phyloP scores from a whole-genome alignment of 2,113 vertebrate genomes.

The Piprites chloris region DNA sequence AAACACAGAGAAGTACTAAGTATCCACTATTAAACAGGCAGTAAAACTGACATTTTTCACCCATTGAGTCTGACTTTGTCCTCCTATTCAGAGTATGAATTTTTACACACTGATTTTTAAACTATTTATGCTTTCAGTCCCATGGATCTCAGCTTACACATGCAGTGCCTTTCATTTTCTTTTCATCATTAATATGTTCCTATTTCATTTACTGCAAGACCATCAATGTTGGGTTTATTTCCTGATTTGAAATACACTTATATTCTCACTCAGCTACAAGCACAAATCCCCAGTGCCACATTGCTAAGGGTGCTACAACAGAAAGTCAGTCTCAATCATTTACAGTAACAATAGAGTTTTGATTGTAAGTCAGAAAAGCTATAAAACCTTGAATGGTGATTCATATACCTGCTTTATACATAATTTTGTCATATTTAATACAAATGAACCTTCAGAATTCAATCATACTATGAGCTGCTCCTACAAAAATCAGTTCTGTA shows the following conservation, averaged over 20 bases:
- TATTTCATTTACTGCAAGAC: background rate
- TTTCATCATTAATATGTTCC: background rate
- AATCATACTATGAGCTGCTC: background rate
- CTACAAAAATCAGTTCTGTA: background rate
- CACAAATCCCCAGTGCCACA: background rate
- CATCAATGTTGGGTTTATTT: background rate
- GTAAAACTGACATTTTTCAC: background rate
- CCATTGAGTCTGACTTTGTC: background rate
- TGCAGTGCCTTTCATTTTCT: background rate
- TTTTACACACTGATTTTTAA: background rate
- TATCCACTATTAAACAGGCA: background rate
- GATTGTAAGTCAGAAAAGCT: conserved; percentile 17
- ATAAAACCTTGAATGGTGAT: background rate
- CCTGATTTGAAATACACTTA: background rate
- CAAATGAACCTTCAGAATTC: conserved; percentile 16
- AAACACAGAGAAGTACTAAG: background rate
- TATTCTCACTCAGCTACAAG: background rate
- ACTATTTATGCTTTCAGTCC: background rate
- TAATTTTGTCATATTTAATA: conserved; percentile 21
- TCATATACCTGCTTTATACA: background rate
- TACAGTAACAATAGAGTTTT: background rate
- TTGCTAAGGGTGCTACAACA: background rate
- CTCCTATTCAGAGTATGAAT: background rate
- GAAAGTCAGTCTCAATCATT: background rate
- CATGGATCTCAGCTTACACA: background rate